Base-by-base conservation (phyloP, 1,140 invertebrate genomes). In the Drosophila burlai region DNA sequence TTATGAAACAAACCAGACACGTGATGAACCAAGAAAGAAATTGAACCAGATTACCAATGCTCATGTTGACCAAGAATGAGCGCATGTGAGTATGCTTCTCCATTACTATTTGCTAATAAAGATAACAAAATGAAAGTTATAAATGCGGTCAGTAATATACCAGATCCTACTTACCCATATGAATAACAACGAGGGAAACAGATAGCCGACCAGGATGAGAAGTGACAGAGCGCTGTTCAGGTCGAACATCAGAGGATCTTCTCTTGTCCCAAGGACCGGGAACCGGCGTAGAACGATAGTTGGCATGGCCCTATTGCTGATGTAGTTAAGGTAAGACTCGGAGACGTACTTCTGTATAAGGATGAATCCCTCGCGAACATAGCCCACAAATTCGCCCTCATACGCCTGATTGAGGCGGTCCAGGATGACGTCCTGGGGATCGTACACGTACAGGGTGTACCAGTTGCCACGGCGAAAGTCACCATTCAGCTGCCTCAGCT, bases 281-380 rank as follows among this genome's bases (percentile, higher is more conserved):
- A 89, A 89, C 11, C 84, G 66, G 5, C 84, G 69, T 0, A 89
- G 3, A 1, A 43, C 7, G n/a, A 89, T 61, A 0, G 57, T 24
- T 1, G 85, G 84, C 15, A 81, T 6, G 0, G 1, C 0, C 10
- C 36, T 63, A 2, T 2, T 11, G 16, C 40, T 54, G 9, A 65
- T 50, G 1, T 72, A 1, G 0, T 11, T n/a, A 0, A 91, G 24
- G 36, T 42, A 91, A 0, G 68, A 55, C 26, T 91, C 83, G 2
- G 60, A 57, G 11, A 91, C n/a, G 18, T 50, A 46, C 24, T 75
- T 83, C 38, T 91, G 87, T 2, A 91, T 24, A 0, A 46, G 55
- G 1, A 86, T 75, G 21, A 91, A 83, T 2, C 86, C 86, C 52
- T 91, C 89, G 16, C 75, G 83, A 1, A 91, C 71, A 26, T 91